These are phyloP conservation scores for Melanerpes aurifrons DNA, from an alignment of 2,113 vertebrate species.

Conservation along the genomic window DNA sequence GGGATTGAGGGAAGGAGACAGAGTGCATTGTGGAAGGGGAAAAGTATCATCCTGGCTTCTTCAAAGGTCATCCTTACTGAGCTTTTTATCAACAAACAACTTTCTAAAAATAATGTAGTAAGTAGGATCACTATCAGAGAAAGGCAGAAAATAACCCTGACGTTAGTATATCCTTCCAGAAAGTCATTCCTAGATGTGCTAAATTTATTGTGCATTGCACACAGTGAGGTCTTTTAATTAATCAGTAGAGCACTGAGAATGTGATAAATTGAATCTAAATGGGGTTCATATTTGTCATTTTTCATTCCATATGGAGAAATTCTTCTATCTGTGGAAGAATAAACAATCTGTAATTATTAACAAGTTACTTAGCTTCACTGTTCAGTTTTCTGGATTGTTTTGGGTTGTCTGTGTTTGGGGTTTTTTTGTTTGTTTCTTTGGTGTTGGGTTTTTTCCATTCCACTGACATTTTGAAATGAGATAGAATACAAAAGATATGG, in stretches of 20 bases:
- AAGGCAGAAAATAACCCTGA: conserved; percentile 22
- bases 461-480: background rate
- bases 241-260: background rate
- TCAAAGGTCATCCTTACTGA: background rate
- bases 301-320: background rate
- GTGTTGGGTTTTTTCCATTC: background rate
- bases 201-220: background rate
- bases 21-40: background rate
- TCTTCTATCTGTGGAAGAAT: background rate
- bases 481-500: background rate
- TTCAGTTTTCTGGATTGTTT: background rate
- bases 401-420: background rate
- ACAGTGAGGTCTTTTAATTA: background rate
- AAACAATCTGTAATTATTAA: background rate
- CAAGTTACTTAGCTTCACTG: background rate
- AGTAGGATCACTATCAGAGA: background rate
- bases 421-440: too few relatives aligned
- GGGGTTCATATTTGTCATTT: background rate
- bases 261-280: background rate
- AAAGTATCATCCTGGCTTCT: background rate
- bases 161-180: background rate
- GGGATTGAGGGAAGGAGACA: background rate
- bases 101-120: conserved; percentile 45
- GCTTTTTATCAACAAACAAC: background rate
- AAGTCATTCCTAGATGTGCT: background rate